Evolutionary conservation across 2,888 invertebrate genomes (phyloP), one percentile per base, ranked within the genome.

Genomic region (Polyommatus iphigenia): DNA sequence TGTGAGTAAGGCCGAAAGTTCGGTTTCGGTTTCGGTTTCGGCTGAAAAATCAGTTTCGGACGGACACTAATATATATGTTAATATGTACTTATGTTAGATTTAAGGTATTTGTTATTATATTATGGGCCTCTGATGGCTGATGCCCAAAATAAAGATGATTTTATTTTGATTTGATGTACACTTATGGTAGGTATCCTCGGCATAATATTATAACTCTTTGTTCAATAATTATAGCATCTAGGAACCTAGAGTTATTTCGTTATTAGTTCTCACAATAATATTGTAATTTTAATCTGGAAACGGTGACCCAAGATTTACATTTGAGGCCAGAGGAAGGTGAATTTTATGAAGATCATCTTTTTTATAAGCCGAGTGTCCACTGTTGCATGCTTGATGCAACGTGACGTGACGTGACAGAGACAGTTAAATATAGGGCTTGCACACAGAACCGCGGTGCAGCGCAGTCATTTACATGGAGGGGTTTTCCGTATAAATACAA

Each of bases 281-380:
- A 78, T 79, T 79, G 57, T 71, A 73, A 79, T 77, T 78, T 73
- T 62, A 76, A 32, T 76, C 76, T 73, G 76, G 79, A 79, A 80
- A 78, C 78, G 62, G 76, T 71, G 62, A 75, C 59, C 54, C 67
- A n/a, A 67, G 73, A 80, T 80, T 72, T 78, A 79, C 80, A 81
- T 81, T 79, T 80, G 83, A 82, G 83, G 82, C 83, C 80, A 77
- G 80, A 67, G 75, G 75, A 80, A 82, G 82, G 80, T 83, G 82
- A 76, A 76, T 67, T 81, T 81, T 79, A 62, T 77, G 81, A 80
- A 81, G 79, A 80, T n/a, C 20, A 7, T 80, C 77, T 77, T 78
- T 76, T 78, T 78, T 79, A 78, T 81, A 80, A 81, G 81, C 80
- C 80, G 79, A 76, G 54, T 78, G 41, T 73, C 78, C 78, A 54